Base-by-base conservation (phyloP, 2,797 vertebrate genomes). In the Melanotaenia nigrans region DNA sequence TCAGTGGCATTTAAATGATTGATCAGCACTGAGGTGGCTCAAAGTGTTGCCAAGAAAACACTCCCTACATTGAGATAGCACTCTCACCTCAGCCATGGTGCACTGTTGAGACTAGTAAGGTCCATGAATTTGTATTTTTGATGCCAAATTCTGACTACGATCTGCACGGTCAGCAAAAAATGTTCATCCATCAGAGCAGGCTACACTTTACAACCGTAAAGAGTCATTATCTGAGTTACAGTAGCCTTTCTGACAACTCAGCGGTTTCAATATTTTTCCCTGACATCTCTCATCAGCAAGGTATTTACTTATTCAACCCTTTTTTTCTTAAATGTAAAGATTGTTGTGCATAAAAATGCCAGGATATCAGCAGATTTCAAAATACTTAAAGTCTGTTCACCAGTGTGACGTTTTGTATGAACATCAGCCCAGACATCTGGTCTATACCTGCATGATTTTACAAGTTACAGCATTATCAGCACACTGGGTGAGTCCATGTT, bases 81-180 rank as follows among this genome's bases (percentile, higher is more conserved):
- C 22, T 16, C 22, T 14, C 12, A 22, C 36, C 36, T 42, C 51
- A 38, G 32, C 40, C 47, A 56, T 40, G 45, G 55, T 40, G 18
- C 24, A 49, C 55, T 63, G 38, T 63, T 57, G 36, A 56, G n/a
- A 55, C 40, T 24, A 61, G 45, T 51, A 12, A 24, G n/a, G 24
- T 28, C 45, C 65, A 49, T 9, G 33, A 28, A 63, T 51, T 58
- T 10, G 22, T 16, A 24, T 47, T 7, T 38, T 61, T 58, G 45
- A 38, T 57, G 63, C 47, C 61, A 65, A 38, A 36, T 60, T 59
- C 30, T 56, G 6, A 35, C 47, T 56, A 65, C 33, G n/a, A 51
- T 56, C 38, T 71, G 68, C 59, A 30, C 22, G 25, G 32, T 77
- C 59, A 71, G 51, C 75, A 62, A 55, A 71, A 77, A 65, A 47